These are phyloP conservation scores for Saguinus imperator DNA, from an alignment of 2,113 vertebrate genomes.

Conservation along the genomic window DNA sequence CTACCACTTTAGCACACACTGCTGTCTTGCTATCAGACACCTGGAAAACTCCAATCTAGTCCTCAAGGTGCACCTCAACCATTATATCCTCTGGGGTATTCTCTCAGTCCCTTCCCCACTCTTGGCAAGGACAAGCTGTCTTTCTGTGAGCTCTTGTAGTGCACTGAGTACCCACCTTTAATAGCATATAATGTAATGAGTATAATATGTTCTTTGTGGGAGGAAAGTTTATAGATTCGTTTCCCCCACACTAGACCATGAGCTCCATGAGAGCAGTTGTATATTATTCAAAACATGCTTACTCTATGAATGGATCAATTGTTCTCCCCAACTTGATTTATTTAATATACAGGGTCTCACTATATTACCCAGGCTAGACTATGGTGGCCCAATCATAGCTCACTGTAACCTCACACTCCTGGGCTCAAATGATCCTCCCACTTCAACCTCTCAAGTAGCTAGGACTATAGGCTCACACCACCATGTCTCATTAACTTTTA, in stretches of 20 bases:
- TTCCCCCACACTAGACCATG: neutral
- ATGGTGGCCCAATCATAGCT: too few species aligned
- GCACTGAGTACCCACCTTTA: neutral
- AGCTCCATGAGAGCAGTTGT: neutral
- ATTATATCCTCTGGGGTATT: accelerated
- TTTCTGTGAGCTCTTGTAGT: neutral
- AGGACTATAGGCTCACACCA: too few species aligned
- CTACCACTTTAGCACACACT: neutral
- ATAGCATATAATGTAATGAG: neutral
- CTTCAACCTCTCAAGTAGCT: too few species aligned
- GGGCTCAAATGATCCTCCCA: too few species aligned
- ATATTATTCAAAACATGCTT: neutral
- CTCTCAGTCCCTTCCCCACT: too few species aligned
- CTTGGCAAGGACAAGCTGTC: neutral
- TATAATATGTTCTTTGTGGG: accelerated
- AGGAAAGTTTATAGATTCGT: neutral
- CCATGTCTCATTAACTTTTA: too few species aligned
- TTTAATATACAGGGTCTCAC: too few species aligned
- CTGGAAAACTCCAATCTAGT: neutral
- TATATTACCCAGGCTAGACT: too few species aligned
- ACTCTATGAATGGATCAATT: neutral
- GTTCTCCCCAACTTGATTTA: neutral
- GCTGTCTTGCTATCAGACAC: neutral
- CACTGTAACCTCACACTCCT: too few species aligned
- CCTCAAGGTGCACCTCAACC: neutral